Conservation (phyloP, 2,113 vertebrate genomes). For the Hyla sarda region DNA sequence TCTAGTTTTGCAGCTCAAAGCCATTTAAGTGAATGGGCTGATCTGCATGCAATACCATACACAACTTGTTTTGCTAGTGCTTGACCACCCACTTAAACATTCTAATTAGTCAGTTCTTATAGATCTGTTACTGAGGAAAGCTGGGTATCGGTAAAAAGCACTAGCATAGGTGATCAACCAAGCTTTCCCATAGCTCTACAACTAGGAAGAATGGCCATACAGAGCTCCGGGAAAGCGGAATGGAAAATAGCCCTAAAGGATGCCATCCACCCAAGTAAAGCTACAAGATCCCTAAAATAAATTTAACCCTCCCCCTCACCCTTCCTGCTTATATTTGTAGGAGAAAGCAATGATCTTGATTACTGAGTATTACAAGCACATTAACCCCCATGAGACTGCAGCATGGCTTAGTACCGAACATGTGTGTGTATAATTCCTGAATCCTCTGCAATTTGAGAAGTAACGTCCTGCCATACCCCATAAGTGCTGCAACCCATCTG, state of each 20-base stretch:
- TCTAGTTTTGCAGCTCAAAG: neutral
- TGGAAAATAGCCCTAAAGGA: neutral
- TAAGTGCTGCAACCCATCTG: conserved; percentile 5
- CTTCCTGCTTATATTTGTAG: neutral
- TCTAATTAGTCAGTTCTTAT: too few relatives aligned
- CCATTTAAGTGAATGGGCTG: too few relatives aligned
- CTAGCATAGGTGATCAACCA: neutral
- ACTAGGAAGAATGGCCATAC: neutral
- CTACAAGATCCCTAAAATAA: neutral
- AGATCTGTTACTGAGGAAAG: too few relatives aligned
- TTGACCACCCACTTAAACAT: too few relatives aligned
- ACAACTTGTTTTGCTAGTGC: too few relatives aligned
- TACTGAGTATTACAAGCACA: neutral
- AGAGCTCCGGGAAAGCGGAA: too few relatives aligned
- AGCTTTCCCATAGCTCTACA: neutral
- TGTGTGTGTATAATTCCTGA: neutral
- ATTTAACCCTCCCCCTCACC: neutral
- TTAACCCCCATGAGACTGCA: neutral
- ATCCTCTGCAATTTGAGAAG: neutral
- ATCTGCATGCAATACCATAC: too few relatives aligned
- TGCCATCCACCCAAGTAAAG: neutral
- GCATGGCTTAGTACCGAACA: neutral
- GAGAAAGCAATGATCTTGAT: neutral
- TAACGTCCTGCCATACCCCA: neutral
- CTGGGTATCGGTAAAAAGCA: too few relatives aligned